Conservation (phyloP, 2,113 vertebrate species). For the Capreolus pygargus region DNA sequence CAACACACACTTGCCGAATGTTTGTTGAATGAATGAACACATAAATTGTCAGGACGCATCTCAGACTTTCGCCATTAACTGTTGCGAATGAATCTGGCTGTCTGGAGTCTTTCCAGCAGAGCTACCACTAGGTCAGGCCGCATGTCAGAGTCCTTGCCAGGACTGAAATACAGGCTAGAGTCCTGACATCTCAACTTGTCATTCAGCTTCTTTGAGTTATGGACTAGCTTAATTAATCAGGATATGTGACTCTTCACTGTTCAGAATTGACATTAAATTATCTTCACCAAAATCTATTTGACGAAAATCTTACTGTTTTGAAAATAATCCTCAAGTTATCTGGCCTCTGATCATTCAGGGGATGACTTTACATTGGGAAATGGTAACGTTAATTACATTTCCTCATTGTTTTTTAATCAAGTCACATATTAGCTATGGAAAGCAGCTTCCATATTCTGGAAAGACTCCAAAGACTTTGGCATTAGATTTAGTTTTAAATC, state of each 20-base stretch:
- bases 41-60: background rate
- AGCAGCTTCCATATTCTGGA: background rate
- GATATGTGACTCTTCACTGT: background rate
- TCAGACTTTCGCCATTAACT: background rate
- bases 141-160: background rate
- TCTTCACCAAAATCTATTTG: background rate
- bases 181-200: background rate
- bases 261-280: background rate
- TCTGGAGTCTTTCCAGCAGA: background rate
- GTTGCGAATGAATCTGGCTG: background rate
- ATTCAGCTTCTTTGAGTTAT: background rate
- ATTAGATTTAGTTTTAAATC: background rate
- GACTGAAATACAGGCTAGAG: background rate
- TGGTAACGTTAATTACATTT: background rate
- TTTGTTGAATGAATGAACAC: conserved; percentile 13
- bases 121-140: background rate
- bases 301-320: background rate
- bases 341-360: background rate
- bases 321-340: background rate
- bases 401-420: background rate
- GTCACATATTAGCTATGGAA: background rate
- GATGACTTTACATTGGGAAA: conserved; percentile 12
- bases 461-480: background rate
- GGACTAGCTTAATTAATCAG: background rate
- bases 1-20: background rate